Conservation (phyloP, 2,888 invertebrate species). For the Tigriopus californicus region DNA sequence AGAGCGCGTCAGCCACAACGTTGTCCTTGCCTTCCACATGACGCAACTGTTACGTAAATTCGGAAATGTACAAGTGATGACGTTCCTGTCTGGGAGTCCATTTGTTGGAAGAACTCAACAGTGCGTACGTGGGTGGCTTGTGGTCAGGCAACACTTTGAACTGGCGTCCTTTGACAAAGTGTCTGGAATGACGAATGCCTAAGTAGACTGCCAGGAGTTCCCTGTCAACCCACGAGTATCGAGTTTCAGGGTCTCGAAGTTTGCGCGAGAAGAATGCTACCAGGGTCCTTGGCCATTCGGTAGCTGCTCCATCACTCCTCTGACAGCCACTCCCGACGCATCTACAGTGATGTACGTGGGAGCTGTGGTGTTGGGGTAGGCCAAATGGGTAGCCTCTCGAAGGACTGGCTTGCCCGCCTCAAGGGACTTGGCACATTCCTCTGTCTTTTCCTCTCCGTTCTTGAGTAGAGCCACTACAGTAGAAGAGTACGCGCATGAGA, state of each 20-base stretch:
- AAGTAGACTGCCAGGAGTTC: conserved; percentile 18
- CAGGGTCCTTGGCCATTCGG: conserved; percentile 19
- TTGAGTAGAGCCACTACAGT: no score
- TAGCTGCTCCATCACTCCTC: conserved; percentile 21
- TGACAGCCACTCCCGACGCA: conserved; percentile 19
- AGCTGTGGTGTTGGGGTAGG: not conserved
- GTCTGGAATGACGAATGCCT: not conserved
- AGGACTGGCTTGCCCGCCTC: not conserved
- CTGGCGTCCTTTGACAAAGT: no score
- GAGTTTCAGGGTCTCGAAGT: conserved; percentile 20
- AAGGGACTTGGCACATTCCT: not conserved
- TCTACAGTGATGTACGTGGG: not conserved
- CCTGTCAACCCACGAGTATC: conserved; percentile 21
- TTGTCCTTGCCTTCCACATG: no score
- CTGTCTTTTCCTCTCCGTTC: no score
- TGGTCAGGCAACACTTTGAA: no score
- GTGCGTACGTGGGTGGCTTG: no score
- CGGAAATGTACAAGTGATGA: no score
- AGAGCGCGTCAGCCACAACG: no score
- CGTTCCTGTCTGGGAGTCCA: no score
- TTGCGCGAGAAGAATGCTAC: conserved; percentile 22
- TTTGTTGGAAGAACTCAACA: no score
- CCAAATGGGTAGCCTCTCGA: not conserved
- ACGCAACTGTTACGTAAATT: no score
- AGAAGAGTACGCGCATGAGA: no score